A percentile compares a stretch with the other conserved stretches of the same genome.
Conservation (phyloP, 2,113 vertebrate genomes). For the Colaptes auratus region DNA sequence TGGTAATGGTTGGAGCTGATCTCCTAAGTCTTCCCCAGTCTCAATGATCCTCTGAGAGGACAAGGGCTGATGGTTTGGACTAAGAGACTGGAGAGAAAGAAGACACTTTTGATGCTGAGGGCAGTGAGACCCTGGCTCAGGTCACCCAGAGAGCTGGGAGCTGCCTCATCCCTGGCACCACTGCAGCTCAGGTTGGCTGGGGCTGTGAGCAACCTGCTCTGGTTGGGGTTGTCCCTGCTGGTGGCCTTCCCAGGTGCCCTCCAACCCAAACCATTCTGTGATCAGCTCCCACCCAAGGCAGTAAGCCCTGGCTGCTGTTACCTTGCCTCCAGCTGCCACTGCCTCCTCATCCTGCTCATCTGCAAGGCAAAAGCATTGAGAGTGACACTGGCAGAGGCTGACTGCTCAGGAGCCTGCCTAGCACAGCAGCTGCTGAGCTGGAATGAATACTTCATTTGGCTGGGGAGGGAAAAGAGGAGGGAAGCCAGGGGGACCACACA, state of each 20-base stretch:
- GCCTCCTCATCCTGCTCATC: conserved; percentile 97
- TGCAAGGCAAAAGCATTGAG: conserved; percentile 66
- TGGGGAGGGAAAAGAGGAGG: background rate
- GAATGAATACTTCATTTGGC: background rate
- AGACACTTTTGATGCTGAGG: too few relatives aligned
- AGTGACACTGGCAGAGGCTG: background rate
- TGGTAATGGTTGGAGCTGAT: too few relatives aligned
- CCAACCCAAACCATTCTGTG: background rate
- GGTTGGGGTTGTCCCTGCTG: background rate
- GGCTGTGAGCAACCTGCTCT: background rate
- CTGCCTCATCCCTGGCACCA: too few relatives aligned
- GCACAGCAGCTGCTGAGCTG: background rate
- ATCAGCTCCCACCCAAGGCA: background rate
- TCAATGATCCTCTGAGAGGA: too few relatives aligned
- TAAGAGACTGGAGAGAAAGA: too few relatives aligned
- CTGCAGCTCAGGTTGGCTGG: too few relatives aligned
- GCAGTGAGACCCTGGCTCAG: too few relatives aligned
- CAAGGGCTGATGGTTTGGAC: too few relatives aligned
- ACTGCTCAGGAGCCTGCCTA: background rate
- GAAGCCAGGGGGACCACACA: background rate
- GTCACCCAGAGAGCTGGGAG: too few relatives aligned
- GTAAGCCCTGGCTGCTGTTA: conserved; percentile 48
- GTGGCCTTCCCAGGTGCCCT: rapidly evolving
- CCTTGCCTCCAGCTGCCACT: conserved; percentile 89
- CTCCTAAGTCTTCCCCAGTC: too few relatives aligned